Evolutionary conservation across 2,888 invertebrate genomes (phyloP).

Genomic region (Sesia bembeciformis): DNA sequence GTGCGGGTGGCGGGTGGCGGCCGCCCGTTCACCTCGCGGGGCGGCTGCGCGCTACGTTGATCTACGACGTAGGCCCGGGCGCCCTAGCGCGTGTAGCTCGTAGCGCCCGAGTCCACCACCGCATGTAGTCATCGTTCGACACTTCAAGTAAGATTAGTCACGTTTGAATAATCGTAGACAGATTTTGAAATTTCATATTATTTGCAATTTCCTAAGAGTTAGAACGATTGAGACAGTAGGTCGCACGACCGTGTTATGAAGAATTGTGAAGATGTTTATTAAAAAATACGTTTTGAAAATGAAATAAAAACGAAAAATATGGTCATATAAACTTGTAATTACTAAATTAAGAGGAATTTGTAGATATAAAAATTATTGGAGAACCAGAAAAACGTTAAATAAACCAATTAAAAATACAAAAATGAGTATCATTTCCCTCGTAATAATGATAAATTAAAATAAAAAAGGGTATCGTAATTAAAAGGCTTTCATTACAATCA

Average conservation of each 20-base stretch:
- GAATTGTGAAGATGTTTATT: slow-evolving; percentile 72
- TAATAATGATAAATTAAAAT: slow-evolving; percentile 2
- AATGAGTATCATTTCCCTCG: slow-evolving; percentile 43
- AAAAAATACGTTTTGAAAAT: slow-evolving; percentile 73
- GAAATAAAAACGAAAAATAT: slow-evolving; percentile 72
- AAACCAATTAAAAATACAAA: slow-evolving; percentile 69
- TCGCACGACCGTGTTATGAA: slow-evolving; percentile 71
- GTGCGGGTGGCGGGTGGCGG: slow-evolving; percentile 1
- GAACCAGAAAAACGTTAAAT: slow-evolving; percentile 72
- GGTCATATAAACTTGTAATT: slow-evolving; percentile 74
- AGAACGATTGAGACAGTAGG: slow-evolving; percentile 72
- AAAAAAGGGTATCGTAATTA: slow-evolving; percentile 13
- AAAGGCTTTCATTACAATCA: slow-evolving; percentile 14
- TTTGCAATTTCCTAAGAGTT: slow-evolving; percentile 74
- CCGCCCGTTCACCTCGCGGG: slow-evolving; percentile 9
- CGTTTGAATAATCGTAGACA: slow-evolving; percentile 69
- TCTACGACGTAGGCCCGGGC: not conserved
- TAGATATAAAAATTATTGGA: slow-evolving; percentile 50
- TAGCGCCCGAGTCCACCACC: slow-evolving; percentile 9
- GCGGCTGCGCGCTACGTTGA: not conserved
- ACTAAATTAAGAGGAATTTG: slow-evolving; percentile 66
- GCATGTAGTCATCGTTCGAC: slow-evolving; percentile 55
- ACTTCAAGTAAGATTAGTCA: slow-evolving; percentile 66
- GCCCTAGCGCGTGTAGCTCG: not conserved
- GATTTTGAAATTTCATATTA: slow-evolving; percentile 68